Evolutionary conservation across 1,140 invertebrate species (phyloP).

Genomic region (Pissodes strobi): DNA sequence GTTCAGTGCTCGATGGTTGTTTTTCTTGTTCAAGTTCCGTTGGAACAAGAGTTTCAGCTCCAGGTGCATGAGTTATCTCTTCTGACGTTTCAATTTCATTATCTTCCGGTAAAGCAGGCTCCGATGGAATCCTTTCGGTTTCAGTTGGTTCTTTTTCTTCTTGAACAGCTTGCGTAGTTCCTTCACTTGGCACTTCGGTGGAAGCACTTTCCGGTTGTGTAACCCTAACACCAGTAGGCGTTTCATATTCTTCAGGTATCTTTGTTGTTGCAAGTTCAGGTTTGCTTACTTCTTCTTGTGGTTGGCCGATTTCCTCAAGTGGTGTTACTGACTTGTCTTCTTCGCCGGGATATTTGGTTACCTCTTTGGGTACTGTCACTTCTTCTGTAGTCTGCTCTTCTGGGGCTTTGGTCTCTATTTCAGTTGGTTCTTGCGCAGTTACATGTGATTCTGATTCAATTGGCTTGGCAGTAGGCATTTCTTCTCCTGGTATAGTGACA

Average conservation of each 20-base stretch:
- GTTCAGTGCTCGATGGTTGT: neutral
- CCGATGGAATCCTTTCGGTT: no score
- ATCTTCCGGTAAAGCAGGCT: no score
- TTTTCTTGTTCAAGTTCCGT: no score
- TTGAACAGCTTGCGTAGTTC: neutral
- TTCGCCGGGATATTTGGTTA: neutral
- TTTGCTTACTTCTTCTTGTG: neutral
- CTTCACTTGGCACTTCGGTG: neutral
- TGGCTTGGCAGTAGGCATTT: constrained; percentile 19
- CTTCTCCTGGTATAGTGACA: constrained; percentile 26
- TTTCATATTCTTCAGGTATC: neutral
- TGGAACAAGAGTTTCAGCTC: no score
- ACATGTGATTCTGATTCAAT: constrained; percentile 28
- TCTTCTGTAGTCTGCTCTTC: constrained; percentile 17
- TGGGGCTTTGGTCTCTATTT: no score
- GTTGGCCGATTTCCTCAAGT: neutral
- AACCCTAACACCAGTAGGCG: no score
- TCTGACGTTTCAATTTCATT: no score
- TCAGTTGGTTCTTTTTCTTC: constrained; percentile 7
- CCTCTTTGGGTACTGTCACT: neutral
- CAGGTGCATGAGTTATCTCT: no score
- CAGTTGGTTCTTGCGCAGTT: constrained; percentile 27
- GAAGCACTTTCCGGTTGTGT: no score
- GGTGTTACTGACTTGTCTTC: neutral
- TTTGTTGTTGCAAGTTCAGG: neutral